Evolutionary conservation across 1,140 invertebrate genomes (phyloP), one percentile per base, ranked within the genome.

Genomic region (Babylonia areolata): DNA sequence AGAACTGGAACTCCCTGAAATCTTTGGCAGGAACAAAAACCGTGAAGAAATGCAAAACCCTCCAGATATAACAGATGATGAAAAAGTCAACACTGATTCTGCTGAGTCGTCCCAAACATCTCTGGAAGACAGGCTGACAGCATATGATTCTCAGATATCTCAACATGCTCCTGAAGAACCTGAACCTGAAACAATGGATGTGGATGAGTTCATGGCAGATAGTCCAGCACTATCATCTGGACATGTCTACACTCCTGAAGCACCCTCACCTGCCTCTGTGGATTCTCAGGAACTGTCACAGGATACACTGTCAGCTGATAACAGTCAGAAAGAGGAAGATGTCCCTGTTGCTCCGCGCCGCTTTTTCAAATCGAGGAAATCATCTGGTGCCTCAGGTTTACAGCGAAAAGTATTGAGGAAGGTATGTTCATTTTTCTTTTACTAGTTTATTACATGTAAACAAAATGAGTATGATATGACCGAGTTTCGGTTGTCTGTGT

Each of bases 301-400:
- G 51, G 88, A 88, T n/a, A 86, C 85, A 80, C 85, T 87, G 11
- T 88, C 89, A 28, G 54, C 79, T 28, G 84, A 87, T 5, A 71
- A 73, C 64, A 91, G 84, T 73, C 88, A 90, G 75, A 89, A 88
- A 39, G 84, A 85, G n/a, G 79, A 54, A 23, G 33, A 79, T n/a
- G 23, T 54, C 12, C 12, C 79, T n/a, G 64, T 54, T 33, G 73
- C 87, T 69, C 46, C 81, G 39, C 78, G 89, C 39, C 89, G 89
- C 39, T 90, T 92, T 46, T 92, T 92, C 86, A 91, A 91, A 79
- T 90, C 89, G 37, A 92, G 89, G 84, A 91, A 90, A 84, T 84
- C 88, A 83, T 87, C 89, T 23, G 83, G 85, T n/a, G 79, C 86
- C 28, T 86, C 83, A 51, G 87, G 86, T 85, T 58, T 84, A 33